These are phyloP conservation scores for Balearica regulorum DNA, from an alignment of 2,797 vertebrate species.

Conservation along the genomic window DNA sequence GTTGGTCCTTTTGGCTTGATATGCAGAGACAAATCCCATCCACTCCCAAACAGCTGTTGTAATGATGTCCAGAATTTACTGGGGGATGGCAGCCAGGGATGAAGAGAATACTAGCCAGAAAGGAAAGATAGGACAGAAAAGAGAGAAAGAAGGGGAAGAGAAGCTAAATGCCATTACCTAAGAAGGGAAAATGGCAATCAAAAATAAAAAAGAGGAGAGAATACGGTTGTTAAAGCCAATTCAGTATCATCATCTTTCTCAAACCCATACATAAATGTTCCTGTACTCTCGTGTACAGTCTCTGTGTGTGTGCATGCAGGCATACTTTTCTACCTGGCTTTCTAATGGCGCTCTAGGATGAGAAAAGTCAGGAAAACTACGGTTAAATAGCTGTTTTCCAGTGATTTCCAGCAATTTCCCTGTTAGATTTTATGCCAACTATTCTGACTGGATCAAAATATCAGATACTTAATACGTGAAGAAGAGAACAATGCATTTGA, in stretches of 20 bases:
- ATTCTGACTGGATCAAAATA: neutral
- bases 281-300: neutral
- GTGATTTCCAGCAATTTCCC: neutral
- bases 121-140: neutral
- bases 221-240: neutral
- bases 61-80: neutral
- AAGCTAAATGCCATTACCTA: neutral
- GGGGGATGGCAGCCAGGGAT: neutral
- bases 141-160: neutral
- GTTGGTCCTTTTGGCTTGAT: neutral
- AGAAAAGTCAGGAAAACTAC: neutral
- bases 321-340: neutral
- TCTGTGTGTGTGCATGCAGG: fast-evolving
- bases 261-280: neutral
- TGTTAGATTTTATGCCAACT: neutral
- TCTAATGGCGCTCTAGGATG: neutral
- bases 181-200: neutral
- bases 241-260: neutral
- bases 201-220: neutral
- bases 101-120: neutral
- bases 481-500: neutral
- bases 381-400: neutral
- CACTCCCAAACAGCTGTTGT: neutral
- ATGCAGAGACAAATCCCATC: neutral
- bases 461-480: fast-evolving